phyloP scores from a whole-genome alignment of 1,140 invertebrate species.

The Portunus trituberculatus region DNA sequence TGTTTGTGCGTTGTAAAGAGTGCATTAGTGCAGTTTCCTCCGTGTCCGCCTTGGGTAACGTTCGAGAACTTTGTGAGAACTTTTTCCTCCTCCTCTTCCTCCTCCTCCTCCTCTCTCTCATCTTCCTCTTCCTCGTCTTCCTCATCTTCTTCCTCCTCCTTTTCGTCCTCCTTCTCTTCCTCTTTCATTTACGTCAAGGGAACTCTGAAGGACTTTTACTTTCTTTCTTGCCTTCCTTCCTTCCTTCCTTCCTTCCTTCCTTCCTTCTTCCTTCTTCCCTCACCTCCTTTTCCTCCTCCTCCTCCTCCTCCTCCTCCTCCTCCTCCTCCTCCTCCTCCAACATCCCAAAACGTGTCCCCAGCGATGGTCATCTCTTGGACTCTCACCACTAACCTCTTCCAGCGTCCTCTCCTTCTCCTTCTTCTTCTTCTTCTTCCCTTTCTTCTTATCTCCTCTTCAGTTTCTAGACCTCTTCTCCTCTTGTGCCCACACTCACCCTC shows the following conservation, averaged over 20 bases:
- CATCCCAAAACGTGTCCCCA: background rate
- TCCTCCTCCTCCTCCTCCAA: background rate
- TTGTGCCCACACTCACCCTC: background rate
- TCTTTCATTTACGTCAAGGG: conserved; percentile 11
- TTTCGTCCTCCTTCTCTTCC: background rate
- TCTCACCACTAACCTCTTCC: background rate
- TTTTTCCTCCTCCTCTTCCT: background rate
- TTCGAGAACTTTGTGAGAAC: background rate
- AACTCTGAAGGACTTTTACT: background rate
- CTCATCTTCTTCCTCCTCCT: background rate
- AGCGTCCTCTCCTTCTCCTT: background rate
- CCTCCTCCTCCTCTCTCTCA: background rate
- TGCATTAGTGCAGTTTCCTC: conserved; percentile 42
- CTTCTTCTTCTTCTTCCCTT: background rate
- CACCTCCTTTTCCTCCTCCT: background rate
- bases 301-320: background rate
- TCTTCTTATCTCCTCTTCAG: background rate
- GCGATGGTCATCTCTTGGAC: background rate
- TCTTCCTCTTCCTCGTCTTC: background rate
- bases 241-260: background rate
- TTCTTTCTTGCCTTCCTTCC: background rate
- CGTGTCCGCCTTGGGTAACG: background rate
- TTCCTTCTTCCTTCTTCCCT: background rate
- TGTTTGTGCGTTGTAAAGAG: conserved; percentile 29
- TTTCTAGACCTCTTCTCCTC: background rate